Percentiles rank a stretch among this genome's conserved stretches.
Conservation (phyloP, 2,797 vertebrate species). For the Intellagama lesueurii region DNA sequence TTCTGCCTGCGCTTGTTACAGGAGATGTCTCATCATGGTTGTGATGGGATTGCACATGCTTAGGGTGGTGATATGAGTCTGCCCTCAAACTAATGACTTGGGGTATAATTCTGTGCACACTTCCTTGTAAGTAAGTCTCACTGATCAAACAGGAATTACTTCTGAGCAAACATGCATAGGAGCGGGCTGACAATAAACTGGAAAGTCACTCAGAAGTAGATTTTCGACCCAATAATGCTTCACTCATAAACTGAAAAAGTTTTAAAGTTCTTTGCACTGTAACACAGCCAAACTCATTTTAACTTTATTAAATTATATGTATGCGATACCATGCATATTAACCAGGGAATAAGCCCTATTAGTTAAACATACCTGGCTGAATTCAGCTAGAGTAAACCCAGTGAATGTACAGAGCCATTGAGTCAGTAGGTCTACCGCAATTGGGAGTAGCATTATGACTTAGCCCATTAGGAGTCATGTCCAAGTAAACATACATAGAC, state of each 20-base stretch:
- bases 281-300: neutral
- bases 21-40: neutral
- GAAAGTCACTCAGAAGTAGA: neutral
- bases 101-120: neutral
- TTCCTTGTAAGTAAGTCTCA: neutral
- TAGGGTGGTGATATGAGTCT: neutral
- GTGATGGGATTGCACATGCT: neutral
- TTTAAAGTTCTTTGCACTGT: neutral
- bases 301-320: neutral
- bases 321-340: neutral
- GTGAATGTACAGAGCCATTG: no score
- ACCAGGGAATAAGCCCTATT: neutral
- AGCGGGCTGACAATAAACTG: neutral
- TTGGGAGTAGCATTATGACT: neutral
- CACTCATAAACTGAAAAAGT: conserved; percentile 20
- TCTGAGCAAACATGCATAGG: neutral
- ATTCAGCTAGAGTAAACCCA: no score
- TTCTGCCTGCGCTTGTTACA: neutral
- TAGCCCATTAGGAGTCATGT: neutral
- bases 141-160: neutral
- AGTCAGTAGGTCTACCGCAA: no score
- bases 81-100: neutral
- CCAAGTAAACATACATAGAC: neutral
- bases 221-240: neutral
- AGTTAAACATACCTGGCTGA: no score